Percentiles rank a stretch among this genome's conserved stretches.
Evolutionary conservation across 2,888 invertebrate species (phyloP).

Genomic region (Lasioglossum zephyrum): DNA sequence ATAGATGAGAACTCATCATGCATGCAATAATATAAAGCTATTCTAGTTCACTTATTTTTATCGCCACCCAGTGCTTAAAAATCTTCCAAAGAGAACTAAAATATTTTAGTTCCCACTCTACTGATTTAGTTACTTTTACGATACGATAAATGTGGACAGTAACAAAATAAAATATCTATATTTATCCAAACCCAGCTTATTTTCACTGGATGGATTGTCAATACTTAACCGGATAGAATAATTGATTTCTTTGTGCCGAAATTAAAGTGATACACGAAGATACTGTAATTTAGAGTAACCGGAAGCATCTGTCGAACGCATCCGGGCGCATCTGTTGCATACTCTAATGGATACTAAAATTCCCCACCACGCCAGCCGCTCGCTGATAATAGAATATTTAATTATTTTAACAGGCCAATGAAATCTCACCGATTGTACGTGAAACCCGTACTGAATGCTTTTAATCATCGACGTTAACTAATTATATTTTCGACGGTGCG

Average conservation of each 20-base stretch:
- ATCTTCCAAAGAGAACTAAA: too few species aligned
- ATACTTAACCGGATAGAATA: neutral
- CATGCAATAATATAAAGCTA: too few species aligned
- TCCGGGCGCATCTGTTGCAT: neutral
- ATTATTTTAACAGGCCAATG: conserved; percentile 28
- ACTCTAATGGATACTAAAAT: conserved; percentile 32
- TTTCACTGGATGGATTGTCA: fast-evolving
- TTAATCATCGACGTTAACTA: conserved; percentile 55
- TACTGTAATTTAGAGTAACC: neutral
- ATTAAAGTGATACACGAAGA: neutral
- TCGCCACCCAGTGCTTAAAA: too few species aligned
- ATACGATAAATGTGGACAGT: neutral
- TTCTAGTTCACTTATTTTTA: too few species aligned
- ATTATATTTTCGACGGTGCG: conserved; percentile 51
- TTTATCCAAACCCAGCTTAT: neutral
- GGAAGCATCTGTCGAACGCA: conserved; percentile 11
- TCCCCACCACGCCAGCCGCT: neutral
- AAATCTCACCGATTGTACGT: conserved; percentile 49
- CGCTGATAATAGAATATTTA: conserved; percentile 53
- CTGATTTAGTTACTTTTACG: too few species aligned
- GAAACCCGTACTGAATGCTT: conserved; percentile 51
- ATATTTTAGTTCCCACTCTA: too few species aligned
- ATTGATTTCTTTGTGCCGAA: neutral
- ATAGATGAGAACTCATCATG: too few species aligned
- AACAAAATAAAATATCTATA: neutral